phyloP scores from a whole-genome alignment of 2,888 invertebrate genomes.

The Watsonalla binaria region DNA sequence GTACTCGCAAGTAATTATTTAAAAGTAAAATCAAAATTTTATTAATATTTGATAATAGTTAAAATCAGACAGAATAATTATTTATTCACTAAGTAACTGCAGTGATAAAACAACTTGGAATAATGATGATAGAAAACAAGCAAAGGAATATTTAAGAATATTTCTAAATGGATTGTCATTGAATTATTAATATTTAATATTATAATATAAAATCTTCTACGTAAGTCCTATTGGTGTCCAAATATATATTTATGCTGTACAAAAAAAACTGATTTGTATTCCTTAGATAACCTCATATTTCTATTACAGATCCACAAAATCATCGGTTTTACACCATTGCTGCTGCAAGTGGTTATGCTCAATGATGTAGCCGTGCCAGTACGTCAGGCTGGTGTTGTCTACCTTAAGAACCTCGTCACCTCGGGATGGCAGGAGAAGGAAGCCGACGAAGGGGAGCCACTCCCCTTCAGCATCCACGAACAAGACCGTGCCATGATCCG shows the following conservation, averaged over 20 bases:
- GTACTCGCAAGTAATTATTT: too few relatives aligned
- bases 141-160: too few relatives aligned
- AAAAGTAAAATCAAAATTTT: too few relatives aligned
- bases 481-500: conserved; percentile 96
- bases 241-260: neutral
- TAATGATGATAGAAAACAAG: too few relatives aligned
- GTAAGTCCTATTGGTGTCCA: too few relatives aligned
- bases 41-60: too few relatives aligned
- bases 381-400: conserved; percentile 97
- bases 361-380: conserved; percentile 93
- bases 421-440: conserved; percentile 94
- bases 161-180: too few relatives aligned
- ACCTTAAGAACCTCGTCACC: conserved; percentile 95
- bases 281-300: neutral
- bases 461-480: conserved; percentile 94
- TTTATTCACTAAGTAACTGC: too few relatives aligned
- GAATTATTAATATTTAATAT: too few relatives aligned
- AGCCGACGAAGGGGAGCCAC: conserved; percentile 83
- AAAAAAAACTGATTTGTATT: neutral
- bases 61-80: too few relatives aligned
- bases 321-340: conserved; percentile 95
- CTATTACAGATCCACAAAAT: conserved; percentile 80
- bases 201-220: too few relatives aligned
- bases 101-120: too few relatives aligned
- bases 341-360: conserved; percentile 96